These are phyloP conservation scores for Papilio helenus DNA, from an alignment of 1,140 invertebrate genomes.

Conservation along the genomic window DNA sequence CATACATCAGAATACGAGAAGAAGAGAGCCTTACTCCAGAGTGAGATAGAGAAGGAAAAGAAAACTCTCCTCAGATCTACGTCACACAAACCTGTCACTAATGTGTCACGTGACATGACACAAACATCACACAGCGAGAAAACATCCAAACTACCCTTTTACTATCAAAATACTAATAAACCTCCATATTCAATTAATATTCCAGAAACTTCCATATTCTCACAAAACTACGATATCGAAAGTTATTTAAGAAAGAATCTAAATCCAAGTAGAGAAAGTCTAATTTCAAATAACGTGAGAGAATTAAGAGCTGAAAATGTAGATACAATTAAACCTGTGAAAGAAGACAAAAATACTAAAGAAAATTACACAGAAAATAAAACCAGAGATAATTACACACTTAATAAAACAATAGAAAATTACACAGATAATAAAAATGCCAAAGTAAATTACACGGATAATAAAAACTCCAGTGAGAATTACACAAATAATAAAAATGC, in stretches of 20 bases:
- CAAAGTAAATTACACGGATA: neutral
- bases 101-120: conserved; percentile 37
- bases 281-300: conserved; percentile 42
- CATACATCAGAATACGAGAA: conserved; percentile 78
- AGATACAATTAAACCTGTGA: neutral
- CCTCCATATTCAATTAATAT: conserved; percentile 69
- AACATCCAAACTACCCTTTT: conserved; percentile 53
- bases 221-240: conserved; percentile 72
- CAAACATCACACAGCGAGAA: conserved; percentile 58
- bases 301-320: conserved; percentile 27
- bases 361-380: conserved; percentile 25
- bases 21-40: conserved; percentile 76
- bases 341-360: neutral
- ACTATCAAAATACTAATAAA: conserved; percentile 49
- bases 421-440: neutral
- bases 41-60: conserved; percentile 76
- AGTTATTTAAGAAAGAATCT: conserved; percentile 70
- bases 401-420: conserved; percentile 3
- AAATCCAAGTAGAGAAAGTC: conserved; percentile 59
- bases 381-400: neutral
- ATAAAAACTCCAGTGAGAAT: neutral
- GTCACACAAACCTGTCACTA: conserved; percentile 36
- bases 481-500: conserved; percentile 20
- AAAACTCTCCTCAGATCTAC: conserved; percentile 51
- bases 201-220: conserved; percentile 68